Evolutionary conservation across 2,113 vertebrate genomes (phyloP), one percentile per base, ranked within the genome.

Genomic region (Larimichthys crocea): DNA sequence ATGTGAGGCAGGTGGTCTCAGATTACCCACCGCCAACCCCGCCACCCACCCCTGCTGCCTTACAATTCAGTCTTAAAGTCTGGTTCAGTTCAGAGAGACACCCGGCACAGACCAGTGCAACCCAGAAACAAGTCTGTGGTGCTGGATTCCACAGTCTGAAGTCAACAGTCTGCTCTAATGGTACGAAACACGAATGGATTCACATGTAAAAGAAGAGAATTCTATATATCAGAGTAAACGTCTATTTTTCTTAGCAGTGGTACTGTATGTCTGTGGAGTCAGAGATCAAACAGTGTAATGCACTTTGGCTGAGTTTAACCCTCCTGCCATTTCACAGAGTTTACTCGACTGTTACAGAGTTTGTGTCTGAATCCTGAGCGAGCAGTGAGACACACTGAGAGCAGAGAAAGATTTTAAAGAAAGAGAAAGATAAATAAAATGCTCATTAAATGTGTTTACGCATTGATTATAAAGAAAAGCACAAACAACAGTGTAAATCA

Each of bases 201-300:
- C 22, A 0, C 16, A 2, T 44, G 2, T 29, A 66, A 66, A 0
- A 20, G 14, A 65, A 53, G 62, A 57, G 19, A 57, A 66, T 46
- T 46, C 2, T 76, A 57, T 76, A n/a, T 50, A 29, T 48, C 0
- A 50, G 29, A 40, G 16, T 35, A 50, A 50, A 68, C 0, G n/a
- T 69, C n/a, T 69, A 53, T 55, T 62, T 55, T 63, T 71, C 29
- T 46, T 35, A 55, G 46, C 64, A 53, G 62, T 22, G 11, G 50
- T 59, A 24, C 53, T 77, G 63, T 78, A 44, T 29, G 29, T 61
- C 20, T 69, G 20, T 61, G 56, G n/a, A 52, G 42, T 3, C n/a
- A 16, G 9, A 24, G 53, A 61, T 42, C 29, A 42, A 29, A 15
- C n/a, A 15, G 42, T 44, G 3, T 26, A 50, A 65, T 16, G 24